A percentile compares a stretch with the other conserved stretches of the same genome.
These are phyloP conservation scores for Tragelaphus scriptus DNA, from an alignment of 2,113 vertebrate genomes.

Conservation along the genomic window DNA sequence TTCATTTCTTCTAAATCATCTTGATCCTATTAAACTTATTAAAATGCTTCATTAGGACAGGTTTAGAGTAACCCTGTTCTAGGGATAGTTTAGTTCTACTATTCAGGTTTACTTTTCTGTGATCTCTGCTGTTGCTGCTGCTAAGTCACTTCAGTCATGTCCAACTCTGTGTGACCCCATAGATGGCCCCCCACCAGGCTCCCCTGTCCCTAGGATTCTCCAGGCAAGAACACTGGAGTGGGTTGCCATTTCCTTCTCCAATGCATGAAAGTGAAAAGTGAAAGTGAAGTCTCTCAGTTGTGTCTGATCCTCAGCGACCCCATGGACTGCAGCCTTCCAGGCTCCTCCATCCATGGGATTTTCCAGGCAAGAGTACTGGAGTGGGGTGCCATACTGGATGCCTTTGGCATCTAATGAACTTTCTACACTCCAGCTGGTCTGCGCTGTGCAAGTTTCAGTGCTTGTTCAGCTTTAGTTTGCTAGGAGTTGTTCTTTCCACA, in stretches of 20 bases:
- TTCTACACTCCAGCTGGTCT: neutral
- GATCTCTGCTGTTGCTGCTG: neutral
- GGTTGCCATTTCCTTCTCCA: too few species aligned
- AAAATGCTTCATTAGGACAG: neutral
- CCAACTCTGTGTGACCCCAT: too few species aligned
- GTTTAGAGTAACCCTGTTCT: neutral
- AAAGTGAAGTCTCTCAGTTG: too few species aligned
- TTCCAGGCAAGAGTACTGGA: too few species aligned
- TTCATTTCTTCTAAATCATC: neutral
- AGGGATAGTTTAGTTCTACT: neutral
- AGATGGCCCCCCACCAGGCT: too few species aligned
- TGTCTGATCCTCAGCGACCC: too few species aligned
- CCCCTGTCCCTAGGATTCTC: too few species aligned
- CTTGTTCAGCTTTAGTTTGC: neutral
- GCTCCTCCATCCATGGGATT: too few species aligned
- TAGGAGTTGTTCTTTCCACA: neutral
- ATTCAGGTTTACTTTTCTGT: neutral
- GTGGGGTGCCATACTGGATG: neutral
- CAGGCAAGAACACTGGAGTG: too few species aligned
- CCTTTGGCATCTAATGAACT: neutral
- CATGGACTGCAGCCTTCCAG: too few species aligned
- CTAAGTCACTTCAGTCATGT: too few species aligned
- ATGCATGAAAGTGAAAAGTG: too few species aligned
- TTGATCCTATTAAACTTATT: neutral
- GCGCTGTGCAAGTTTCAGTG: neutral